These are phyloP conservation scores for Stenchaetothrips biformis DNA, from an alignment of 2,888 invertebrate genomes.

Conservation along the genomic window DNA sequence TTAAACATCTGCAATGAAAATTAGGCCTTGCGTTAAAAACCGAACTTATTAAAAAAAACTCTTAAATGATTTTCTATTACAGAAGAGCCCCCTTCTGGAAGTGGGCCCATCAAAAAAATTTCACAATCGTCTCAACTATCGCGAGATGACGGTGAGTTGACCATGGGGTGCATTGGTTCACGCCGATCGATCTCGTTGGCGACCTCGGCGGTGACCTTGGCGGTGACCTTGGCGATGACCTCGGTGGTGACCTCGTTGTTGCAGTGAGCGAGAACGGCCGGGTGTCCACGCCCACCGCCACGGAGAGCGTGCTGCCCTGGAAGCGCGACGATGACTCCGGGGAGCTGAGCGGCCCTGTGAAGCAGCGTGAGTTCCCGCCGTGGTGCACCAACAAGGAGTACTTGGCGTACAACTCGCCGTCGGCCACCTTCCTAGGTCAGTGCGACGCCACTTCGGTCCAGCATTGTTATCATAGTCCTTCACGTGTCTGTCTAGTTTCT, in stretches of 20 bases:
- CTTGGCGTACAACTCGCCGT: slow-evolving; percentile 83
- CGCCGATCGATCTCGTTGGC: neutral
- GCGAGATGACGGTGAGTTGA: neutral
- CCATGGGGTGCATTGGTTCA: neutral
- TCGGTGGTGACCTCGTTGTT: slow-evolving; percentile 36
- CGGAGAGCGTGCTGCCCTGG: slow-evolving; percentile 89
- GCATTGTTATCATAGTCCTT: slow-evolving; percentile 37
- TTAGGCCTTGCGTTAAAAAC: neutral
- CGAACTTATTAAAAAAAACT: neutral
- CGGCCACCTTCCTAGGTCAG: slow-evolving; percentile 83
- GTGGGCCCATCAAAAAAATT: slow-evolving; percentile 27
- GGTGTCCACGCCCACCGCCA: slow-evolving; percentile 81
- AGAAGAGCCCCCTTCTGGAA: slow-evolving; percentile 9
- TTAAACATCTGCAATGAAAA: no score
- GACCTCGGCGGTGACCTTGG: neutral
- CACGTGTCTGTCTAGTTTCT: slow-evolving; percentile 36
- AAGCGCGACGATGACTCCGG: slow-evolving; percentile 71
- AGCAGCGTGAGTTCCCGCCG: slow-evolving; percentile 85
- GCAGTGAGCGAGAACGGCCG: slow-evolving; percentile 62
- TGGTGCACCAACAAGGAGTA: slow-evolving; percentile 96
- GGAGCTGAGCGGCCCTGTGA: slow-evolving; percentile 59
- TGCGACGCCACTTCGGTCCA: slow-evolving; percentile 25
- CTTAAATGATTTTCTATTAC: neutral
- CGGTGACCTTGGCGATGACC: slow-evolving; percentile 37
- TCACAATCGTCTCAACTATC: neutral